Evolutionary conservation across 1,140 invertebrate genomes (phyloP).

Genomic region (Aphis gossypii): DNA sequence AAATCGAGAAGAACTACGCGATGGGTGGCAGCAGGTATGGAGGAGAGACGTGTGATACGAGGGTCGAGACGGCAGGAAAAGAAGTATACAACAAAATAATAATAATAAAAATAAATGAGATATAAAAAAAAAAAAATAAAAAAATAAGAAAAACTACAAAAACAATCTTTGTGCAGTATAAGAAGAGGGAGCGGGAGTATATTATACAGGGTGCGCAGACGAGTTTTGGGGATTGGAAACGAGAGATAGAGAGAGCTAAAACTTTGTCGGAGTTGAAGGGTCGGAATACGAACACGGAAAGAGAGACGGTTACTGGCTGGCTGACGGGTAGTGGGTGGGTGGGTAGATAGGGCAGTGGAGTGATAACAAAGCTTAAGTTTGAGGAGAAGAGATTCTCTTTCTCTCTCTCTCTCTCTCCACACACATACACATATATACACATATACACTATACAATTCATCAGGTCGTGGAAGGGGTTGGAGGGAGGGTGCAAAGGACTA

Average conservation of each 20-base stretch:
- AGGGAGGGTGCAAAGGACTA: not conserved
- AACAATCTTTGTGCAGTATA: constrained; percentile 40
- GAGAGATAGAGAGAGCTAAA: not conserved
- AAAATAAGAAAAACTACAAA: constrained; percentile 34
- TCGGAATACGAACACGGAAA: not conserved
- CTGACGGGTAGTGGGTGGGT: not conserved
- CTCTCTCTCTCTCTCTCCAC: not conserved
- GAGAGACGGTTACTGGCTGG: not conserved
- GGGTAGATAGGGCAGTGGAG: not conserved
- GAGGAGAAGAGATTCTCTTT: constrained; percentile 23
- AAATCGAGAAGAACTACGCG: not conserved
- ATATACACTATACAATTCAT: not conserved
- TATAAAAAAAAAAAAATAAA: constrained; percentile 25
- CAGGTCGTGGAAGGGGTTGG: not conserved
- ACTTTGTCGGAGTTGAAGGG: constrained; percentile 7
- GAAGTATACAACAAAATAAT: constrained; percentile 21
- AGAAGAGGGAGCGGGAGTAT: not conserved
- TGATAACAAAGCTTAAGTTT: constrained; percentile 50
- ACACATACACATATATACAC: not conserved
- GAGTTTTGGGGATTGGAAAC: constrained; percentile 23
- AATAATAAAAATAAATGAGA: constrained; percentile 50
- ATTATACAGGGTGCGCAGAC: not conserved
- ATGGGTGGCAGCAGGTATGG: not conserved
- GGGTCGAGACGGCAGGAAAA: not conserved
- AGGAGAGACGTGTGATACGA: not conserved